A percentile compares a stretch with the other conserved stretches of the same genome.
Conservation (phyloP, 2,797 vertebrate species). For the Epinephelus malabaricus region DNA sequence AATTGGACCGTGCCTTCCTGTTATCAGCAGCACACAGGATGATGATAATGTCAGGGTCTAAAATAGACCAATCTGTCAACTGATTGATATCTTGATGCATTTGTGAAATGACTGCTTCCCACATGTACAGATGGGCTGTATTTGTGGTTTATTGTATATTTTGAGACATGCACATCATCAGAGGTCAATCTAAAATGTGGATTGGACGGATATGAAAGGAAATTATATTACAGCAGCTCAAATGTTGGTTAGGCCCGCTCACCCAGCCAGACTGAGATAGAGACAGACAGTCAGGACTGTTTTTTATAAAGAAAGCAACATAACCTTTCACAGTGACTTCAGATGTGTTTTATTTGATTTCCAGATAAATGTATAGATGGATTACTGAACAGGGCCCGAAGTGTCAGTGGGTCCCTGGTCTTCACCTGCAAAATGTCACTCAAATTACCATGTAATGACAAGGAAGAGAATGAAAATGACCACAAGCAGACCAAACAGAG, state of each 20-base stretch:
- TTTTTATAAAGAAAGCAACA: not conserved
- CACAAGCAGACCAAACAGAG: too few species aligned
- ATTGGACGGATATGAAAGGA: not conserved
- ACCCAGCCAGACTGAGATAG: not conserved
- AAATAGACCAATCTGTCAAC: conserved; percentile 44
- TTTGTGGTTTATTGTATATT: not conserved
- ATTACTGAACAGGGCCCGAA: too few species aligned
- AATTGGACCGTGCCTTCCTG: not conserved
- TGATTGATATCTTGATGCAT: conserved; percentile 21
- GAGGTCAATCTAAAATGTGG: not conserved
- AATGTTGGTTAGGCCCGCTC: not conserved
- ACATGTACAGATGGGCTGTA: conserved; percentile 1
- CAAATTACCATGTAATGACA: too few species aligned
- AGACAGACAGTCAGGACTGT: not conserved
- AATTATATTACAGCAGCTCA: not conserved
- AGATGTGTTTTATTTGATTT: conserved; percentile 21
- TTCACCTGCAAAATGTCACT: too few species aligned
- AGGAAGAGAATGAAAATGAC: too few species aligned
- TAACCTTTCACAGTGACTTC: conserved; percentile 8
- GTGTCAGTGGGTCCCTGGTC: too few species aligned
- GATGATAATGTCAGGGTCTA: conserved; percentile 29
- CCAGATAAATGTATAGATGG: not conserved
- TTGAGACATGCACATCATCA: not conserved
- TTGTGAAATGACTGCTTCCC: conserved; percentile 12
- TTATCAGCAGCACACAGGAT: conserved; percentile 46